These are phyloP conservation scores for Orthonevra nobilis DNA, from an alignment of 2,888 invertebrate species.

Conservation along the genomic window DNA sequence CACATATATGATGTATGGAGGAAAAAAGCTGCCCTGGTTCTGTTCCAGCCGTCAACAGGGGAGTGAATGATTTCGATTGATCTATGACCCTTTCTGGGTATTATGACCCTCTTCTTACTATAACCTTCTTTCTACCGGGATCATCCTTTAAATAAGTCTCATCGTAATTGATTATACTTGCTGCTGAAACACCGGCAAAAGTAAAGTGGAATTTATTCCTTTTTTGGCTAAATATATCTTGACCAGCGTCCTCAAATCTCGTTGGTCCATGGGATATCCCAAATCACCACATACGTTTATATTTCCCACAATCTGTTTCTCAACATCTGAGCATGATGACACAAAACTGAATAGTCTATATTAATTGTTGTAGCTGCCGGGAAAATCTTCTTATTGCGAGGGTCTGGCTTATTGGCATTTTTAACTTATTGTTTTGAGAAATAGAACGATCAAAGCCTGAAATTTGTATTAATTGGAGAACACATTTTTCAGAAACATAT, in stretches of 20 bases:
- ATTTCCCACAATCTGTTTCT: not conserved
- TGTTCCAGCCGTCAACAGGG: conserved; percentile 12
- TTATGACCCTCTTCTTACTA: not conserved
- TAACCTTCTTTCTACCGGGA: not conserved
- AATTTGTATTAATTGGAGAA: not conserved
- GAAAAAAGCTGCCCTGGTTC: conserved; percentile 1
- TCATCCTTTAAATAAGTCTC: not conserved
- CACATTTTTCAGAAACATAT: not conserved
- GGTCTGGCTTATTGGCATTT: conserved; percentile 8
- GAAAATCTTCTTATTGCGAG: not conserved
- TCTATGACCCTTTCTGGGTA: not conserved
- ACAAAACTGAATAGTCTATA: not conserved
- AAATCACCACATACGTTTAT: not conserved
- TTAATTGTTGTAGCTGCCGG: not conserved
- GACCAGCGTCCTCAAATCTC: not conserved
- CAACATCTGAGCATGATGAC: not conserved
- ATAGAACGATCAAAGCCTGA: conserved; percentile 5
- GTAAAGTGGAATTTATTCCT: not conserved
- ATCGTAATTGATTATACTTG: not conserved
- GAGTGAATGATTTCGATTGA: not conserved
- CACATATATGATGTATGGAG: conserved; percentile 2
- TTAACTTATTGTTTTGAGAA: not conserved
- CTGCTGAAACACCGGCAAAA: not conserved
- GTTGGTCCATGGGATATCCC: not conserved
- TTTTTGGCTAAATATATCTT: not conserved